Percentiles rank a stretch among this genome's conserved stretches.
Conservation (phyloP, 2,113 vertebrate genomes). For the Romanogobio albipinnatus region DNA sequence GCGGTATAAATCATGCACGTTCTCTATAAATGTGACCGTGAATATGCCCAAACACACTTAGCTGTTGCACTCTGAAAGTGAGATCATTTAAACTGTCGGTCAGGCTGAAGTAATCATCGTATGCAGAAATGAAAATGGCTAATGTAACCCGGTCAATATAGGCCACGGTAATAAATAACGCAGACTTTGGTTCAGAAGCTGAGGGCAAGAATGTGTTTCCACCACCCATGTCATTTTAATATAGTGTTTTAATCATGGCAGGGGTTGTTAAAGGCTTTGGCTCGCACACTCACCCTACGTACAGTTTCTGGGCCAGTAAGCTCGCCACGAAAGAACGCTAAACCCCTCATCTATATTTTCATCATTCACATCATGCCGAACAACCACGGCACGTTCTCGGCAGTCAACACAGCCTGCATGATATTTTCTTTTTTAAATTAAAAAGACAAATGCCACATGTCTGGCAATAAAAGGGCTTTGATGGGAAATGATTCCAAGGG, state of each 20-base stretch:
- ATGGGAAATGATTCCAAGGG: conserved; percentile 67
- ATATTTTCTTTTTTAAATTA: conserved; percentile 64
- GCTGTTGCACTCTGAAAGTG: conserved; percentile 60
- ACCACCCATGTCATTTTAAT: conserved; percentile 67
- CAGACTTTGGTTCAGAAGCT: conserved; percentile 53
- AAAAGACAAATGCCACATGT: conserved; percentile 65
- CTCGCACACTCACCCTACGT: conserved; percentile 59
- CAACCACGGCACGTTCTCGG: conserved; percentile 22
- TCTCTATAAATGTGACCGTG: conserved; percentile 27
- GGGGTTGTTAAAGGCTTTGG: conserved; percentile 62
- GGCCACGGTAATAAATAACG: conserved; percentile 66
- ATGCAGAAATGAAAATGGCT: conserved; percentile 62
- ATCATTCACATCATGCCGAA: conserved; percentile 39
- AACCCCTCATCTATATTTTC: conserved; percentile 50
- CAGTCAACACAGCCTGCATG: conserved; percentile 48
- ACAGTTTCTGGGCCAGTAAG: conserved; percentile 42
- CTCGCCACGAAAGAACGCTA: conserved; percentile 26
- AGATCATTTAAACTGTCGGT: conserved; percentile 63
- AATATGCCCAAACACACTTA: conserved; percentile 15
- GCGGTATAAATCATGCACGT: conserved; percentile 15
- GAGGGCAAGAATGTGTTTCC: conserved; percentile 55
- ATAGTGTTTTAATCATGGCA: conserved; percentile 70
- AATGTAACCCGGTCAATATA: conserved; percentile 70
- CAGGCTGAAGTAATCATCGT: conserved; percentile 69
- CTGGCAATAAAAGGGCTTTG: conserved; percentile 67